phyloP scores from a whole-genome alignment of 2,113 vertebrate species.

The Isichthys henryi region DNA sequence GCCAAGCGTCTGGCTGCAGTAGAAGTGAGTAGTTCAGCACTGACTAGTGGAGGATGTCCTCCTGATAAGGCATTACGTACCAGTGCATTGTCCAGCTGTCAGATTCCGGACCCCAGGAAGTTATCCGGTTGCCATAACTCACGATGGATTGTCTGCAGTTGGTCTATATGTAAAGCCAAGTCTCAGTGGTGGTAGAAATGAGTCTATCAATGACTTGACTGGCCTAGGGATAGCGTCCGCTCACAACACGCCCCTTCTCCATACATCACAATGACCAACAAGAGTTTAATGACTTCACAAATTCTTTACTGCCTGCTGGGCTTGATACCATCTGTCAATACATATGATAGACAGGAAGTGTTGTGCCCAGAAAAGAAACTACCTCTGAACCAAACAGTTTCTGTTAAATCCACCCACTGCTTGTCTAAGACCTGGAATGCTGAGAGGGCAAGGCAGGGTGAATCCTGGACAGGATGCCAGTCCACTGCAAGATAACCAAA shows the following conservation, averaged over 20 bases:
- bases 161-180: constrained; percentile 28
- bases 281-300: not conserved
- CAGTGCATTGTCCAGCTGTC: not conserved
- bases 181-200: constrained; percentile 14
- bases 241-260: constrained; percentile 21
- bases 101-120: not conserved
- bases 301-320: not conserved
- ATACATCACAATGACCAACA: constrained; percentile 8
- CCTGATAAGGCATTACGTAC: constrained; percentile 30
- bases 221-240: constrained; percentile 23
- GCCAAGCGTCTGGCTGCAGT: not conserved
- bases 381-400: not conserved
- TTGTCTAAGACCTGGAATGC: not conserved
- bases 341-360: not conserved
- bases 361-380: not conserved
- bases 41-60: constrained; percentile 42
- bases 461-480: not conserved
- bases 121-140: not conserved
- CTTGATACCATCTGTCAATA: not conserved
- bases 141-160: not conserved
- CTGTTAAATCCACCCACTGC: not conserved
- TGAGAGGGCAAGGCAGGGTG: not conserved
- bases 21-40: constrained; percentile 13
- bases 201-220: not conserved
- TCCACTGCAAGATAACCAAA: not conserved